Evolutionary conservation across 64 coral and sea anemone genomes (phyloP).

Genomic region (Stichodactyla mertensii): DNA sequence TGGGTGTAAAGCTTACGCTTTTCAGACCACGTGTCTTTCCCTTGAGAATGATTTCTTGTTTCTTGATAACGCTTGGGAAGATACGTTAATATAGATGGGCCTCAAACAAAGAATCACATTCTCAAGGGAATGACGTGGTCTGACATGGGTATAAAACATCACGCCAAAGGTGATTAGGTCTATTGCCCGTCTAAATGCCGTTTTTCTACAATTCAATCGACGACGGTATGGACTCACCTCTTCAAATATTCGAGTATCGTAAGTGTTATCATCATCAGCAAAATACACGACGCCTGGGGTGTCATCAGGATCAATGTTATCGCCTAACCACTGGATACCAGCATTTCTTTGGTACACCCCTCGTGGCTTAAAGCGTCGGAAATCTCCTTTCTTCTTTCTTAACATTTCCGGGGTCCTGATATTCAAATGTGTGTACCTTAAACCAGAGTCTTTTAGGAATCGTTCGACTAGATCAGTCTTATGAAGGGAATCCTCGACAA

Average conservation of each 20-base stretch:
- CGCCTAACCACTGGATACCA: slow-evolving; percentile 62
- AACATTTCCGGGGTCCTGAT: slow-evolving; percentile 52
- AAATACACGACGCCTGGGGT: slow-evolving; percentile 83
- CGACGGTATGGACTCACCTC: slow-evolving; percentile 31
- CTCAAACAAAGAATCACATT: no score
- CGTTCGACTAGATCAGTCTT: slow-evolving; percentile 53
- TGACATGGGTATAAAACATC: no score
- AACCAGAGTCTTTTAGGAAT: slow-evolving; percentile 46
- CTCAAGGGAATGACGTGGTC: no score
- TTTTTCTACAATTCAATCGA: no score
- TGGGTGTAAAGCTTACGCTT: no score
- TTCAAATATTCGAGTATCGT: slow-evolving; percentile 75
- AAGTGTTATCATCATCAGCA: slow-evolving; percentile 95
- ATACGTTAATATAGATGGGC: no score
- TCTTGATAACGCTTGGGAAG: no score
- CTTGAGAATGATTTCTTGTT: no score
- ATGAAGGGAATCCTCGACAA: slow-evolving; percentile 68
- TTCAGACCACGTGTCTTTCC: no score
- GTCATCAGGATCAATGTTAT: slow-evolving; percentile 55
- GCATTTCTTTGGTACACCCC: slow-evolving; percentile 84
- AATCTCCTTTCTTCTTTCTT: slow-evolving; percentile 44
- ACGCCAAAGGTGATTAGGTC: no score
- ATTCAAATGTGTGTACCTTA: slow-evolving; percentile 79
- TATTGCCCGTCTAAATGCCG: no score
- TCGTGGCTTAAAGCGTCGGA: slow-evolving; percentile 59